Conservation (phyloP, 2,797 vertebrate genomes). For the Trematomus bernacchii region DNA sequence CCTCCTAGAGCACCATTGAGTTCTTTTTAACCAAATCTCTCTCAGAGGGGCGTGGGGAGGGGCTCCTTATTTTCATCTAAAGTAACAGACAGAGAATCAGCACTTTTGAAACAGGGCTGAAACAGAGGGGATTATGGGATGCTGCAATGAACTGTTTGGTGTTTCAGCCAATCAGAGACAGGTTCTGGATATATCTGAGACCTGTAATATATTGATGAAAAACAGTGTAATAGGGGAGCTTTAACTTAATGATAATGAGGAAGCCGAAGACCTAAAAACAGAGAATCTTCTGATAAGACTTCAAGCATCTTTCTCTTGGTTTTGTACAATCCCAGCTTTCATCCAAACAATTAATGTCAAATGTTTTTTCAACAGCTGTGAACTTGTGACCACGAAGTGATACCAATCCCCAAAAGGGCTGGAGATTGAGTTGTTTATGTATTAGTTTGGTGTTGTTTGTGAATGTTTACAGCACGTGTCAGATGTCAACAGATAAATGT, state of each 20-base stretch:
- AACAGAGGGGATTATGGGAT: too few relatives aligned
- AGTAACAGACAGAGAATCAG: too few relatives aligned
- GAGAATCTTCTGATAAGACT: constrained; percentile 38
- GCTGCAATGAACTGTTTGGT: too few relatives aligned
- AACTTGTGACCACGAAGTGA: constrained; percentile 17
- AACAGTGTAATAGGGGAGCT: too few relatives aligned
- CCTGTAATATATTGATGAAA: too few relatives aligned
- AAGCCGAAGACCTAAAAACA: constrained; percentile 8
- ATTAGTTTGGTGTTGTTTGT: constrained; percentile 13
- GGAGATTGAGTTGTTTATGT: constrained; percentile 32
- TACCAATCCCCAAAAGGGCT: background rate
- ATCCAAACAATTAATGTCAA: background rate
- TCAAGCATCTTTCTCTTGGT: constrained; percentile 7
- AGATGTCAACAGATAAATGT: constrained; percentile 24
- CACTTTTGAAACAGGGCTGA: too few relatives aligned
- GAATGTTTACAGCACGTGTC: constrained; percentile 32
- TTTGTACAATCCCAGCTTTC: constrained; percentile 8
- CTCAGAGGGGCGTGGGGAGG: too few relatives aligned
- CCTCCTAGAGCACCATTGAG: too few relatives aligned
- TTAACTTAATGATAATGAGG: constrained; percentile 19
- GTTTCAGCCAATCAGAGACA: too few relatives aligned
- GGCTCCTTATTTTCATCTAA: too few relatives aligned
- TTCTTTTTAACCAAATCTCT: too few relatives aligned
- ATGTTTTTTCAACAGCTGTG: background rate
- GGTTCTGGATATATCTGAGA: too few relatives aligned